Conservation (phyloP, 2,888 invertebrate species). For the Pantelozetes paolii region DNA sequence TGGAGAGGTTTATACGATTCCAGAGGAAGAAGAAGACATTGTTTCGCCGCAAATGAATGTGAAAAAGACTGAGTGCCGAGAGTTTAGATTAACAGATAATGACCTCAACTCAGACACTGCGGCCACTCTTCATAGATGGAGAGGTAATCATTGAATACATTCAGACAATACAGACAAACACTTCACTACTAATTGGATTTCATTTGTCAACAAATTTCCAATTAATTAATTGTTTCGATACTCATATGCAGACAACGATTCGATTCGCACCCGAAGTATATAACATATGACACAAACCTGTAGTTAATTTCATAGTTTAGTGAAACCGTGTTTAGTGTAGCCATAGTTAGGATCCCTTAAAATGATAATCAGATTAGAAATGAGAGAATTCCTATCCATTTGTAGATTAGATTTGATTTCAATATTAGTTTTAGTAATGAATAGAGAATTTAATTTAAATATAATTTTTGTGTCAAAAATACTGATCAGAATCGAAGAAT, state of each 20-base stretch:
- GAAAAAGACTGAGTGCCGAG: slow-evolving; percentile 32
- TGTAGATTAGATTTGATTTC: no score
- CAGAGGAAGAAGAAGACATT: slow-evolving; percentile 57
- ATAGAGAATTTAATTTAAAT: no score
- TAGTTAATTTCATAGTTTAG: no score
- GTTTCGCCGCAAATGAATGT: slow-evolving; percentile 51
- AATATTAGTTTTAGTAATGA: no score
- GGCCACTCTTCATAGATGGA: slow-evolving; percentile 47
- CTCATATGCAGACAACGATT: background rate
- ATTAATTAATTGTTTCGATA: background rate
- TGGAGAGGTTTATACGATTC: slow-evolving; percentile 58
- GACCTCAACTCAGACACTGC: slow-evolving; percentile 47
- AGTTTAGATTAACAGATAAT: slow-evolving; percentile 38
- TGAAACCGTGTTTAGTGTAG: no score
- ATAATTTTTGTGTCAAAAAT: no score
- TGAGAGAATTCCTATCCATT: no score
- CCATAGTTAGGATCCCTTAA: no score
- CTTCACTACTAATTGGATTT: background rate
- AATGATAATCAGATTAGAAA: no score
- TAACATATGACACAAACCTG: background rate
- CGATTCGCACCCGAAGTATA: background rate
- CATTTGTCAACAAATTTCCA: background rate
- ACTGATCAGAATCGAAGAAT: background rate
- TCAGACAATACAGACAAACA: slow-evolving; percentile 32
- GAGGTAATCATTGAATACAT: slow-evolving; percentile 45